A percentile compares a stretch with the other conserved stretches of the same genome.
These are phyloP conservation scores for Lithophane ornitopus DNA, from an alignment of 2,888 invertebrate genomes.

Conservation along the genomic window DNA sequence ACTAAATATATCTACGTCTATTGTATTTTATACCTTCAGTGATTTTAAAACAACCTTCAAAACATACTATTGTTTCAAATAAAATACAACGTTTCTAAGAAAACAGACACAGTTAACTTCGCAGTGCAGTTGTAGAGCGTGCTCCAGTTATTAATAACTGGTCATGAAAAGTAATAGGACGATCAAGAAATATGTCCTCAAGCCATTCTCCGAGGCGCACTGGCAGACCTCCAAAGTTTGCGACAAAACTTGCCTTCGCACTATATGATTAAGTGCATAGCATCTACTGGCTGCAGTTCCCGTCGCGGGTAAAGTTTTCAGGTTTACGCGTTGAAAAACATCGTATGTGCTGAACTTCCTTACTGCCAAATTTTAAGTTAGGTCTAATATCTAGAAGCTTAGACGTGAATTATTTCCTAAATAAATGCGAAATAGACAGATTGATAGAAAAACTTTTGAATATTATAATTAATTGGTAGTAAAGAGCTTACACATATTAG, in stretches of 20 bases:
- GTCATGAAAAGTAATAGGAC: slow-evolving; percentile 63
- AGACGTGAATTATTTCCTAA: too few species aligned
- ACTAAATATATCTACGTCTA: too few species aligned
- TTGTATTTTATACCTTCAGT: too few species aligned
- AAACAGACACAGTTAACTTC: slow-evolving; percentile 33
- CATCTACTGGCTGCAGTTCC: slow-evolving; percentile 30
- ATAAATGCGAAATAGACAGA: background rate
- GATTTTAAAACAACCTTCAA: background rate
- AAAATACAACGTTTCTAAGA: slow-evolving; percentile 11
- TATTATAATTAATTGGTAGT: background rate
- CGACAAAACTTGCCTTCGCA: slow-evolving; percentile 53
- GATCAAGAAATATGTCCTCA: slow-evolving; percentile 61
- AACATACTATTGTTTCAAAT: background rate
- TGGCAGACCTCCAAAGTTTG: slow-evolving; percentile 64
- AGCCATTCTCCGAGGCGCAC: slow-evolving; percentile 49
- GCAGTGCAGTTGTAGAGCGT: slow-evolving; percentile 30
- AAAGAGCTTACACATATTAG: too few species aligned
- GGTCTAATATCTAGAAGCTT: too few species aligned
- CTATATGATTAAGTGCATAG: slow-evolving; percentile 43
- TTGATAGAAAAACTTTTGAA: background rate
- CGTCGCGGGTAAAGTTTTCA: slow-evolving; percentile 33
- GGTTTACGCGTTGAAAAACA: slow-evolving; percentile 13
- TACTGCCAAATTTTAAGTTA: slow-evolving; percentile 7
- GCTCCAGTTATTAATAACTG: slow-evolving; percentile 58
- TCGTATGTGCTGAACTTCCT: background rate